Evolutionary conservation across 2,888 invertebrate genomes (phyloP), one percentile per base, ranked within the genome.

Genomic region (Xanthia icteritia): DNA sequence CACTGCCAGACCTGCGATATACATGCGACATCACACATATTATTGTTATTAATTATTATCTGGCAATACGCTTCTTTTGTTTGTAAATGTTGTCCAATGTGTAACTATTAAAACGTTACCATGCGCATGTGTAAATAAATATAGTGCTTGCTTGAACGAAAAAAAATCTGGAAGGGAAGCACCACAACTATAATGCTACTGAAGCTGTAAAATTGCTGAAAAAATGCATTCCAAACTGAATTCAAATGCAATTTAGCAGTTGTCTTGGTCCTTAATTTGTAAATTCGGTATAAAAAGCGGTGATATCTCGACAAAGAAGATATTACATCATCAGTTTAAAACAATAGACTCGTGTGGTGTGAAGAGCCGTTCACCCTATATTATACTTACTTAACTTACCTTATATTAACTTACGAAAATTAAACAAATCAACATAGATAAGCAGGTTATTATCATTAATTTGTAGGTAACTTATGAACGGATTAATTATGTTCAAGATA

Each of bases 291-390:
- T 63, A 13, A 65, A 64, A 65, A 45, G 17, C n/a, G 13, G 20
- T 27, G 17, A 2, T 3, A 1, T 27, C 9, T 56, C 5, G 0
- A 45, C 13, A 20, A 5, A 9, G 42, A 48, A 27, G 2, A 45
- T 45, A 27, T 23, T 1, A 36, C 20, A 27, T 31, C 4, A 31
- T 56, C 9, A 20, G 63, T 45, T 48, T 56, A 17, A 36, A 77
- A 77, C 77, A 77, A 45, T 54, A 20, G 3, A 27, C 15, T 0
- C 15, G 61, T 77, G 76, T 54, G 69, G 61, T 77, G 76, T 54
- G 69, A 77, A 69, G n/a, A 31, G 1, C 0, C n/a, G 20, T 20
- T 72, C 11, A 17, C 4, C 1, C 11, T 17, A 76, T 39, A 76
- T 63, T 76, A 70, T 63, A 70, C 42, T 69, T 48, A 31, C n/a